Evolutionary conservation across 2,113 vertebrate species (phyloP), one percentile per base, ranked within the genome.

Genomic region (Hippocampus zosterae): DNA sequence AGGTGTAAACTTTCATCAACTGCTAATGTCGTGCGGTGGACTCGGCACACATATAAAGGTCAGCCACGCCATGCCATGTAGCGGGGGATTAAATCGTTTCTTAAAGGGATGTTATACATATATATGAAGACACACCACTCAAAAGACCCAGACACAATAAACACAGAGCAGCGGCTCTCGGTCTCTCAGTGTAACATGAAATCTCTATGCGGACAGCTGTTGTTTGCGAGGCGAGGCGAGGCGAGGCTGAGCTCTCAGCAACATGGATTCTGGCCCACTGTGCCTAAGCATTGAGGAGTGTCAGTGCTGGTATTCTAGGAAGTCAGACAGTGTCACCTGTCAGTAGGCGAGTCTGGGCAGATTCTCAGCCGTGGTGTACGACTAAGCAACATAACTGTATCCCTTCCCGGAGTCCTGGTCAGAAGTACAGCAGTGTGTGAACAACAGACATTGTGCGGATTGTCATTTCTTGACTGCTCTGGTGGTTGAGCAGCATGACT

Each of bases 311-410:
- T 88, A 91, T 90, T 89, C 85, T 67, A 88, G 85, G 86, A 86
- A 84, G 83, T 81, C 86, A 87, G 87, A 89, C 87, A 82, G 81
- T 85, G 87, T 88, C 90, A 88, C 87, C 87, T 90, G 88, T 89
- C 87, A 90, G 83, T 69, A 55, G 81, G 81, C 90, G 69, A 82
- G 88, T 85, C 88, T 83, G 84, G 81, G 83, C 90, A 90, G 65
- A 57, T 70, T 78, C 79, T 81, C 80, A 64, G 76, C 74, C 74
- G 74, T 80, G 75, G 73, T 75, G 76, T 64, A 69, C 79, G 75
- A 81, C 76, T 37, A 23, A 82, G 76, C 76, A 70, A 83, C 77
- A 67, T 81, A 78, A 80, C 76, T 50, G 77, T 75, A 85, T 84
- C 76, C 66, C 75, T 72, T 73, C 67, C 68, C 68, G 59, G 68